Conservation (phyloP, 2,888 invertebrate genomes). For the Callosobruchus maculatus region DNA sequence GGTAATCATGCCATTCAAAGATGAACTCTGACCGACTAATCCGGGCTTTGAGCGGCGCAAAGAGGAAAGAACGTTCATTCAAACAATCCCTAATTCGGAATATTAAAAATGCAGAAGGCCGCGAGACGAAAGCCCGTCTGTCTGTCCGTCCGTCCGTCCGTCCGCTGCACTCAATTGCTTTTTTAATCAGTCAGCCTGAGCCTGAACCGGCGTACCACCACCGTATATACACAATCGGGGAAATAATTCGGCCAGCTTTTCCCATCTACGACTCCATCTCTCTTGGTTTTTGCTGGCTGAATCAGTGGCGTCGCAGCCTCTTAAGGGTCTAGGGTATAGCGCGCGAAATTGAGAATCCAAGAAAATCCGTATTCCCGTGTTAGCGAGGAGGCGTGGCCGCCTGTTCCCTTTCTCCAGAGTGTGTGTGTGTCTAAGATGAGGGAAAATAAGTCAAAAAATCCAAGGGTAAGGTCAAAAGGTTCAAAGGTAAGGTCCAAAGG, state of each 20-base stretch:
- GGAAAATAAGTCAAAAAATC: too few relatives aligned
- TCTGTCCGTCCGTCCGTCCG: slow-evolving; percentile 8
- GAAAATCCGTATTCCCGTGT: too few relatives aligned
- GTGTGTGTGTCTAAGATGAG: too few relatives aligned
- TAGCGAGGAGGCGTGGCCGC: too few relatives aligned
- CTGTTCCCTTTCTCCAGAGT: too few relatives aligned
- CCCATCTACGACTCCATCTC: background rate
- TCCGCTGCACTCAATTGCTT: slow-evolving; percentile 17
- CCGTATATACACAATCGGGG: background rate
- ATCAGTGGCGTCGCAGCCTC: too few relatives aligned
- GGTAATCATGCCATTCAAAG: background rate
- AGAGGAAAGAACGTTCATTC: background rate
- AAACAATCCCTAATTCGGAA: background rate
- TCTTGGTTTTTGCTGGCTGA: background rate
- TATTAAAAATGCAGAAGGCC: background rate
- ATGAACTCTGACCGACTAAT: background rate
- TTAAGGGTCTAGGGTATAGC: too few relatives aligned
- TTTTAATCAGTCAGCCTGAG: slow-evolving; percentile 16
- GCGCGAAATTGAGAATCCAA: too few relatives aligned
- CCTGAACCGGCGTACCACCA: background rate
- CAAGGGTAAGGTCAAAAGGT: too few relatives aligned
- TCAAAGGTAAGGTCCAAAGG: too few relatives aligned
- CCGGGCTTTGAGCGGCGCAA: background rate
- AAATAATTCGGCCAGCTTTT: background rate
- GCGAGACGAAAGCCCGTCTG: background rate